These are phyloP conservation scores for Drosophila lowei DNA, from an alignment of 1,140 invertebrate species.

Conservation along the genomic window DNA sequence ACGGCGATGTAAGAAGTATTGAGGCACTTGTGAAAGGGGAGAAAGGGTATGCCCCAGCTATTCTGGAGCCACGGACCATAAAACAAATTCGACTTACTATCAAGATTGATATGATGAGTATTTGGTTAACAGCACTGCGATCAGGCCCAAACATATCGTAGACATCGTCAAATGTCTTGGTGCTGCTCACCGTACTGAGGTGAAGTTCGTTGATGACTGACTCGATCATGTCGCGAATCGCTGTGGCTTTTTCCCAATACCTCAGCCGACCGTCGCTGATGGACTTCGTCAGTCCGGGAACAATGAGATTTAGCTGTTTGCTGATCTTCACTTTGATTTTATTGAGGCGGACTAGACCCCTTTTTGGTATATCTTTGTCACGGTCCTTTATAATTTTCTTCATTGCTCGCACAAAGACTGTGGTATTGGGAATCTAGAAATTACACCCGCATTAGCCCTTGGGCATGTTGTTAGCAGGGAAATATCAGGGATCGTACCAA, in stretches of 20 bases:
- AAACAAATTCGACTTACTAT: slow-evolving; percentile 76
- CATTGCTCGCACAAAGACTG: slow-evolving; percentile 21
- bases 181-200: slow-evolving; percentile 26
- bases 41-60: no score
- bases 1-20: background rate
- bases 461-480: no score
- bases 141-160: slow-evolving; percentile 45
- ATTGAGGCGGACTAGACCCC: slow-evolving; percentile 8
- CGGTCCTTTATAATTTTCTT: slow-evolving; percentile 9
- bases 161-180: slow-evolving; percentile 57
- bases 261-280: no score
- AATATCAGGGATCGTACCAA: slow-evolving; percentile 10
- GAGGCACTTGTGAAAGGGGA: no score
- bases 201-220: slow-evolving; percentile 44
- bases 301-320: background rate
- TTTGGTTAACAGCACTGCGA: slow-evolving; percentile 56
- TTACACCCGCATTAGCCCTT: no score
- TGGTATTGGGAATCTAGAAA: slow-evolving; percentile 38
- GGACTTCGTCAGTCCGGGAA: no score
- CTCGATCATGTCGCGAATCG: slow-evolving; percentile 36
- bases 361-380: slow-evolving; percentile 5
- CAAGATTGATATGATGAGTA: slow-evolving; percentile 84
- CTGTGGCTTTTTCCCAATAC: no score
- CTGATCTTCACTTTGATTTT: slow-evolving; percentile 21
- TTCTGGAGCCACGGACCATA: no score